Conservation (phyloP, 2,888 invertebrate species). For the Agrochola lychnidis region DNA sequence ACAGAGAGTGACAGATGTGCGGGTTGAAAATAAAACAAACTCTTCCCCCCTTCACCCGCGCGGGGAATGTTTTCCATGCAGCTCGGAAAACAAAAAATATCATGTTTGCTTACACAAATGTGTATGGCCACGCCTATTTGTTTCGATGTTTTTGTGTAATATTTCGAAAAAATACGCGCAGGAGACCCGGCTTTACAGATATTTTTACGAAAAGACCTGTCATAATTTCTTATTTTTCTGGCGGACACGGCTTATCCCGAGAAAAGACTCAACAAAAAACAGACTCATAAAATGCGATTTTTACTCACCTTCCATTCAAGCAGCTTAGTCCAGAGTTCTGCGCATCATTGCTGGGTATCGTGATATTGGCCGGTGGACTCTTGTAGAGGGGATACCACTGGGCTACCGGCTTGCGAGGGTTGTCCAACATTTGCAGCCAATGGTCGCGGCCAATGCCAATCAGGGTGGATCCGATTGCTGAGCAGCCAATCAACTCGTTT, state of each 20-base stretch:
- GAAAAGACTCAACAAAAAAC: too few relatives aligned
- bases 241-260: neutral
- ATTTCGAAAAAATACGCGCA: too few relatives aligned
- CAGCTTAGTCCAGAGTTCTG: slow-evolving; percentile 92
- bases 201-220: neutral
- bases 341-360: slow-evolving; percentile 88
- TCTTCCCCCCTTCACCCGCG: too few relatives aligned
- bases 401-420: slow-evolving; percentile 95
- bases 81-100: too few relatives aligned
- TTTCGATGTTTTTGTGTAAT: too few relatives aligned
- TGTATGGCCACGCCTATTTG: too few relatives aligned
- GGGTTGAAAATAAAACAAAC: too few relatives aligned
- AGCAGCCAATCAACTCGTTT: slow-evolving; percentile 96
- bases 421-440: slow-evolving; percentile 96
- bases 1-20: too few relatives aligned
- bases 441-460: slow-evolving; percentile 95
- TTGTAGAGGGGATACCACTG: slow-evolving; percentile 96
- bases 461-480: slow-evolving; percentile 94
- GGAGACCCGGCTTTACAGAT: neutral
- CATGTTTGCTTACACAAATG: too few relatives aligned
- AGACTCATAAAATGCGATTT: neutral
- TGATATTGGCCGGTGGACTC: slow-evolving; percentile 92
- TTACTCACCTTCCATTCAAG: slow-evolving; percentile 92
- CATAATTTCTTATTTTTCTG: neutral
- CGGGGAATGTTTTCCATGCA: too few relatives aligned